Evolutionary conservation across 64 coral and sea anemone species (phyloP).

Genomic region (Pocillopora verrucosa): DNA sequence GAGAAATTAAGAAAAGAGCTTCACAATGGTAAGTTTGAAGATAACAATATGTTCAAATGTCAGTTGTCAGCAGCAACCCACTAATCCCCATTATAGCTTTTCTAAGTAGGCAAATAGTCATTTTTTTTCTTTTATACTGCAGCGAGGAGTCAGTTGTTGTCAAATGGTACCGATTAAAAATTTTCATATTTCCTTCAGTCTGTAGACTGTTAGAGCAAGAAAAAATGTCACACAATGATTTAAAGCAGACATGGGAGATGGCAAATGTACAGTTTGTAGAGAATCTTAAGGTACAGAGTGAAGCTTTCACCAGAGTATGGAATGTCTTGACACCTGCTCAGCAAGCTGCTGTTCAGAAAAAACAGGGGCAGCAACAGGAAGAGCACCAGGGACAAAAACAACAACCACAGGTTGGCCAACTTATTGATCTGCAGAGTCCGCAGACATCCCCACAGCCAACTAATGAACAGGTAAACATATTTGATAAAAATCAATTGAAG

Average conservation of each 20-base stretch:
- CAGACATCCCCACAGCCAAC: conserved; percentile 18
- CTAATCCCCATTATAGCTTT: too few relatives aligned
- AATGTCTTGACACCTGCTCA: conserved; percentile 85
- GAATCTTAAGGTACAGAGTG: conserved; percentile 58
- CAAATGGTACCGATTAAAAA: neutral
- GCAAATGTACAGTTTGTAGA: conserved; percentile 93
- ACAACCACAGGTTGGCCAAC: neutral
- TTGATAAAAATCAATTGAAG: too few relatives aligned
- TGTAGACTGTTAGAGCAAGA: conserved; percentile 80
- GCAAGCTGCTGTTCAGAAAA: conserved; percentile 40
- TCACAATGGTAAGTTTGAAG: conserved; percentile 70
- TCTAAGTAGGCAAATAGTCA: too few relatives aligned
- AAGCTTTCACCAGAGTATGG: conserved; percentile 60
- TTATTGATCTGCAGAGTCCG: conserved; percentile 42
- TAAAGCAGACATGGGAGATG: conserved; percentile 98
- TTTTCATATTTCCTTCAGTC: neutral
- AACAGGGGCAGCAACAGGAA: conserved; percentile 6
- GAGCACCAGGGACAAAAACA: neutral
- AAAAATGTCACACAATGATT: conserved; percentile 81
- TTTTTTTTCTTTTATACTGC: too few relatives aligned
- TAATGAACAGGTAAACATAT: neutral
- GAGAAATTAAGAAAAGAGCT: conserved; percentile 96
- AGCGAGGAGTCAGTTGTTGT: too few relatives aligned
- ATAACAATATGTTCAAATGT: neutral
- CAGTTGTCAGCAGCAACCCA: too few relatives aligned